These are phyloP conservation scores for Pelochelys cantorii DNA, from an alignment of 2,797 vertebrate species.

Conservation along the genomic window DNA sequence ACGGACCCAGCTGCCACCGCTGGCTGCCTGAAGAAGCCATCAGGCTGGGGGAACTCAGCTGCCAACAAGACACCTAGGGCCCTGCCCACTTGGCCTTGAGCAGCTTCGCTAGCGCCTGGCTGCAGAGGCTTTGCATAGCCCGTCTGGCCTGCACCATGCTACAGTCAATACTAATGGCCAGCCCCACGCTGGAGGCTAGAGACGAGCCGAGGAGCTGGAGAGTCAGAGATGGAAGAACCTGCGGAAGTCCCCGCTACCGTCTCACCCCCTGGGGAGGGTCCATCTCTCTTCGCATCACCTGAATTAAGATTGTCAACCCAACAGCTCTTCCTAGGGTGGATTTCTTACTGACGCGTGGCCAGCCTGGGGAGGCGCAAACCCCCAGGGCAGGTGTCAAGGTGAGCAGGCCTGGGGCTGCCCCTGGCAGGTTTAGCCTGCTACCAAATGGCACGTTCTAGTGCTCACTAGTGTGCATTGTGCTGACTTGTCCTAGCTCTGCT, in stretches of 20 bases:
- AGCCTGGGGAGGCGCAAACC: too few species aligned
- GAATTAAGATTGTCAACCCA: background rate
- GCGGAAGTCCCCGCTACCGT: background rate
- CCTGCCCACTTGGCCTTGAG: background rate
- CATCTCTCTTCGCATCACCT: background rate
- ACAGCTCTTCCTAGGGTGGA: background rate
- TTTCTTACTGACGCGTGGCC: background rate
- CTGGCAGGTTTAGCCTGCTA: background rate
- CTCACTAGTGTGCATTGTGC: background rate
- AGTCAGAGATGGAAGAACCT: background rate
- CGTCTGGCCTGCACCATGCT: background rate
- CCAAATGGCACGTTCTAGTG: background rate
- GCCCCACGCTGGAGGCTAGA: background rate
- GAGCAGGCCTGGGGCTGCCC: background rate
- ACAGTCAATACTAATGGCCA: background rate
- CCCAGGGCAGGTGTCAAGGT: background rate
- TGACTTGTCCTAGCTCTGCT: background rate
- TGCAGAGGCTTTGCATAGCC: background rate
- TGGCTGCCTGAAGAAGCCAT: background rate
- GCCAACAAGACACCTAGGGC: background rate
- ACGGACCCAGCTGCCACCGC: background rate
- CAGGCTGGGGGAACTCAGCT: background rate
- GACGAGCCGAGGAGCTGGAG: rapidly evolving
- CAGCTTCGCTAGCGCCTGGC: background rate
- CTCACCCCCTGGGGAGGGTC: too few species aligned